phyloP scores from a whole-genome alignment of 2,888 invertebrate genomes.

The Drymonia ruficornis region DNA sequence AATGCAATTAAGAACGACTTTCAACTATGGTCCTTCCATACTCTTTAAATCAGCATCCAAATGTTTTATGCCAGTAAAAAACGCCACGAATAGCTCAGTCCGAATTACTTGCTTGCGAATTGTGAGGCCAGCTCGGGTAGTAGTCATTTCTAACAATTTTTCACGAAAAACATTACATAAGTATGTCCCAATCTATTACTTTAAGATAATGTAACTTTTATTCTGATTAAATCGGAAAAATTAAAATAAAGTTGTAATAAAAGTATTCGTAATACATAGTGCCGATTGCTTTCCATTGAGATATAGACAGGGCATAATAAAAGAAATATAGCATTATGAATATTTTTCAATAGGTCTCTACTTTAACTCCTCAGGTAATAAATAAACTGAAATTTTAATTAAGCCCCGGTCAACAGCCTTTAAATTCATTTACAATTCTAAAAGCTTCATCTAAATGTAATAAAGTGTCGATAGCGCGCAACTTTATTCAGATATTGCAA shows the following conservation, averaged over 20 bases:
- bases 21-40: conserved; percentile 49
- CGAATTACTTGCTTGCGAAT: conserved; percentile 73
- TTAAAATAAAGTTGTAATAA: no score
- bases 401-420: conserved; percentile 7
- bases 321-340: no score
- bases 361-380: background rate
- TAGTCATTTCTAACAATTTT: no score
- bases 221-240: no score
- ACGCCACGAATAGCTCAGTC: conserved; percentile 70
- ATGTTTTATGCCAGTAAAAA: conserved; percentile 79
- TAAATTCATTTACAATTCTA: conserved; percentile 19
- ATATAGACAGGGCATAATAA: no score
- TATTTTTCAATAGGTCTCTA: no score
- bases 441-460: conserved; percentile 23
- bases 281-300: no score
- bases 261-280: no score
- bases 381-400: conserved; percentile 6
- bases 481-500: conserved; percentile 25
- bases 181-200: no score
- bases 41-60: conserved; percentile 56
- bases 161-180: no score
- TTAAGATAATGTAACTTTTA: no score
- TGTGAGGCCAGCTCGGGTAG: conserved; percentile 21
- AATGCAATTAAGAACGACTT: conserved; percentile 13
- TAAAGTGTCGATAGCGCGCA: conserved; percentile 23